A percentile compares a stretch with the other conserved stretches of the same genome.
These are phyloP conservation scores for Orius insidiosus DNA, from an alignment of 1,140 invertebrate species.

Conservation along the genomic window DNA sequence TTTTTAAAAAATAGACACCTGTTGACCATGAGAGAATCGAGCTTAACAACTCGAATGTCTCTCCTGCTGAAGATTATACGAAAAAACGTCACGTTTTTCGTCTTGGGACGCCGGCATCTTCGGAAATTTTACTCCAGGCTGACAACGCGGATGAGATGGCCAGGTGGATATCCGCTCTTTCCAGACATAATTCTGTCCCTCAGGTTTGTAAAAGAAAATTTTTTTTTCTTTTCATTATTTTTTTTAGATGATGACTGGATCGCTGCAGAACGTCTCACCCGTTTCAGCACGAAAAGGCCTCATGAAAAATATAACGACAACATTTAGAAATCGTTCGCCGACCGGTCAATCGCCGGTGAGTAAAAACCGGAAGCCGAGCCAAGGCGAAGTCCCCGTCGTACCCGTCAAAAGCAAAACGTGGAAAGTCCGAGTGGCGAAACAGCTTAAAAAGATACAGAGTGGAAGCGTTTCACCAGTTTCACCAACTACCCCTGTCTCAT, in stretches of 20 bases:
- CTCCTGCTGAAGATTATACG: slow-evolving; percentile 68
- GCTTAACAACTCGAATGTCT: slow-evolving; percentile 45
- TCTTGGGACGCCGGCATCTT: slow-evolving; percentile 29
- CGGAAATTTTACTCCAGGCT: slow-evolving; percentile 58
- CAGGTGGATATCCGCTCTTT: slow-evolving; percentile 45
- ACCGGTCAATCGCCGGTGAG: slow-evolving; percentile 45
- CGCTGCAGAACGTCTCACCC: slow-evolving; percentile 20
- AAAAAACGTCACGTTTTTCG: slow-evolving; percentile 76
- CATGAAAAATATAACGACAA: slow-evolving; percentile 26
- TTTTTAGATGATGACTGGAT: no score
- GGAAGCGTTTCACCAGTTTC: slow-evolving; percentile 29
- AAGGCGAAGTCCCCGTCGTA: slow-evolving; percentile 28
- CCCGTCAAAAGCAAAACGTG: slow-evolving; percentile 76
- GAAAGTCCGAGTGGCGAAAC: slow-evolving; percentile 68
- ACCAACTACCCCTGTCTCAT: slow-evolving; percentile 28
- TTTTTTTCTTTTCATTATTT: no score
- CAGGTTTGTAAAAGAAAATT: no score
- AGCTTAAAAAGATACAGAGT: slow-evolving; percentile 53
- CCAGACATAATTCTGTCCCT: no score
- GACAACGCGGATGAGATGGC: slow-evolving; percentile 57
- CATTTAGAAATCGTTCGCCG: slow-evolving; percentile 40
- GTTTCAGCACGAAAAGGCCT: slow-evolving; percentile 31
- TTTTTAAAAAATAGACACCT: slow-evolving; percentile 33
- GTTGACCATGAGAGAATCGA: slow-evolving; percentile 35
- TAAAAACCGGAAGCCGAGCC: slow-evolving; percentile 48